Conservation (phyloP, 2,888 invertebrate species). For the Nomada lathburiana region DNA sequence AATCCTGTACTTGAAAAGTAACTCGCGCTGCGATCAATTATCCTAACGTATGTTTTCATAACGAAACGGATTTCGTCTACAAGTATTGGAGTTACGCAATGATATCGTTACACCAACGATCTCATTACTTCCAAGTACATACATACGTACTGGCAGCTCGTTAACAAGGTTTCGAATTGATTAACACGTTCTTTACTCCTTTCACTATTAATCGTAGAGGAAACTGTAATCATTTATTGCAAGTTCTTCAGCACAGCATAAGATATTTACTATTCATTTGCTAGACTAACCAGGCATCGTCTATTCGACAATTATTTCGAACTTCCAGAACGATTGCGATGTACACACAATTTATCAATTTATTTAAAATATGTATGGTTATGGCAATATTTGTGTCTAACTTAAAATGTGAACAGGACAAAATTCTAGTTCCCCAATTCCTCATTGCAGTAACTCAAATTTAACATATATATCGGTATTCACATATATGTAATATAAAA, state of each 20-base stretch:
- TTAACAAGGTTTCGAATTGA: background rate
- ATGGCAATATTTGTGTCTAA: too few species aligned
- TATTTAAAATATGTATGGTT: too few species aligned
- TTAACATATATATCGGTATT: too few species aligned
- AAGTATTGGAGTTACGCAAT: background rate
- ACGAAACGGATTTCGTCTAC: background rate
- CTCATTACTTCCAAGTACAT: background rate
- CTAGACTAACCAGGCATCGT: background rate
- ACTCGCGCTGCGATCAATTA: background rate
- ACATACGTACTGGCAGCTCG: background rate
- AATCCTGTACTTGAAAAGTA: background rate
- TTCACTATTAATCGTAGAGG: background rate
- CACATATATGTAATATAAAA: too few species aligned
- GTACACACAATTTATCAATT: too few species aligned
- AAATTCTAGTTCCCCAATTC: too few species aligned
- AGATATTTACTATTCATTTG: background rate
- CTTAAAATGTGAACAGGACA: too few species aligned
- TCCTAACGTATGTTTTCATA: background rate
- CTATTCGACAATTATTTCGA: background rate
- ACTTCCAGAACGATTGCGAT: too few species aligned
- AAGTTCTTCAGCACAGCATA: background rate
- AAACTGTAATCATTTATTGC: background rate
- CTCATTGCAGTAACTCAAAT: too few species aligned
- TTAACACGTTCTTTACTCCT: background rate
- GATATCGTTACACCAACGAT: conserved; percentile 4